Base-by-base conservation (phyloP, 2,113 vertebrate genomes). In the Brachyistius frenatus region DNA sequence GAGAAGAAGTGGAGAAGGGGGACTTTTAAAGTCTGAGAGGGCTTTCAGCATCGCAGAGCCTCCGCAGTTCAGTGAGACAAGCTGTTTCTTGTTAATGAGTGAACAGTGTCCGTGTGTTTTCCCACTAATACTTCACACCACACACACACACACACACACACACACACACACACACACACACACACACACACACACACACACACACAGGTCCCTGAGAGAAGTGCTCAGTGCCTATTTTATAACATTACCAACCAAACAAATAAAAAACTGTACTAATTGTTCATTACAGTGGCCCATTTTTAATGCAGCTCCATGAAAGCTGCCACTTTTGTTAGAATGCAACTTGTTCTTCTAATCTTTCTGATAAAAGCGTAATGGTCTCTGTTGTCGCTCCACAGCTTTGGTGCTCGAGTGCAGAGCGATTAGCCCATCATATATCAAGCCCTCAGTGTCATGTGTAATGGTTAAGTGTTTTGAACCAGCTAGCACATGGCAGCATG, bases 401-500 rank as follows among this genome's bases (percentile, higher is more conserved):
- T 75, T 73, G 61, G 52, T 76, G 69, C 46, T 36, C 36, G 69
- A 77, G 75, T 66, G 69, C 61, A 32, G 33, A 62, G 66, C 80
- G 64, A 84, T 87, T 83, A 88, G 69, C 41, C 1, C 3, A 16
- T 86, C 87, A 83, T 87, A 84, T 64, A 89, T 87, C 85, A 87
- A 74, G 79, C 64, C 74, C 87, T 84, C 76, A 23, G 85, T 84
- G 76, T 84, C 87, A 83, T 80, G 57, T 58, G 69, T 78, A 81
- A 86, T 81, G 65, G 74, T 37, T 81, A 77, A 88, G 86, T 87
- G 87, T 87, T 91, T 88, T 80, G 87, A 88, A 89, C 83, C 86
- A 66, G 60, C 71, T n/a, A 33, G 79, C 57, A 73, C 62, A 15
- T 23, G 41, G 77, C 73, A 61, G 85, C 76, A 87, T 89, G 86